phyloP scores from a whole-genome alignment of 2,888 invertebrate species.

The Imbricaverruca yamaguchii region DNA sequence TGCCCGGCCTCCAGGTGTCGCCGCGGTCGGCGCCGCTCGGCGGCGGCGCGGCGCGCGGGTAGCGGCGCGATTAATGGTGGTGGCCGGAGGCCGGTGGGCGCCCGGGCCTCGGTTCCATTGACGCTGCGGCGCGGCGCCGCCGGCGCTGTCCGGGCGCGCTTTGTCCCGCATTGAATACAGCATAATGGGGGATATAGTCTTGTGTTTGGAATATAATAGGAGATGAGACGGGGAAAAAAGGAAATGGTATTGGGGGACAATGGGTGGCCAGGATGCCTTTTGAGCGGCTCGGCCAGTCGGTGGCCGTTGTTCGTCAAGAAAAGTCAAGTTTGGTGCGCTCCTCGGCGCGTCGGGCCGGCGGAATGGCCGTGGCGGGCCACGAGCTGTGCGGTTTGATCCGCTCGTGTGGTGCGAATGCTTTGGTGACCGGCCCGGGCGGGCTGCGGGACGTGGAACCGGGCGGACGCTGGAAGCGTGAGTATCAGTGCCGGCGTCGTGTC shows the following conservation, averaged over 20 bases:
- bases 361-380: not conserved
- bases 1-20: not conserved
- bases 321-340: not conserved
- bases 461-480: not conserved
- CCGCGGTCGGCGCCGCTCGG: not conserved
- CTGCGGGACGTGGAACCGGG: too few relatives aligned
- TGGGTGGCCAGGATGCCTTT: not conserved
- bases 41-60: not conserved
- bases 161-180: slow-evolving; percentile 17
- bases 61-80: not conserved
- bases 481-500: not conserved
- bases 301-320: not conserved
- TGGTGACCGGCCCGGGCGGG: too few relatives aligned
- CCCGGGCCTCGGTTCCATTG: not conserved
- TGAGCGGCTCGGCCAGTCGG: not conserved
- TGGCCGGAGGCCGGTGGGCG: not conserved
- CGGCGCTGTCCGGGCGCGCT: not conserved
- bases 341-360: not conserved
- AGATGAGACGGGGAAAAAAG: slow-evolving; percentile 20
- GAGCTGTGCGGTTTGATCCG: not conserved
- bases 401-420: not conserved
- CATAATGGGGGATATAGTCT: slow-evolving; percentile 21
- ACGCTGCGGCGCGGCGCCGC: not conserved
- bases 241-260: slow-evolving; percentile 19
- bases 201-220: slow-evolving; percentile 22